These are phyloP conservation scores for Panagrolaimus sp. DNA, from an alignment of 1,140 invertebrate species.

Conservation along the genomic window DNA sequence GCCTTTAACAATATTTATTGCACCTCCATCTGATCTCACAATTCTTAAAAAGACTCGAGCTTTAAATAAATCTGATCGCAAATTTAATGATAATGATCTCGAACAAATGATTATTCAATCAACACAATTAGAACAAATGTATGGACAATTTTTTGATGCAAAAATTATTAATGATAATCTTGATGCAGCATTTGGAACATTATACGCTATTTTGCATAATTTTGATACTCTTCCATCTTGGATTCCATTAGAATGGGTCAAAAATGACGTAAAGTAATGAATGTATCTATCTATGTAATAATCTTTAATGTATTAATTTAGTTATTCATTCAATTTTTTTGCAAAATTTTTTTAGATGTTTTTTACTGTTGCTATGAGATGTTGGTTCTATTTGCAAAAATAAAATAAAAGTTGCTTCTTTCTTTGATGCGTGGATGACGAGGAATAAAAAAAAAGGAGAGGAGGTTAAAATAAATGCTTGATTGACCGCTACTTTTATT, in stretches of 20 bases:
- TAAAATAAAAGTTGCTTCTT: no score
- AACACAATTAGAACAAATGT: conserved; percentile 58
- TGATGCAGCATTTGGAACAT: conserved; percentile 75
- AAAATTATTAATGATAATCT: conserved; percentile 84
- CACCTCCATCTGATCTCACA: conserved; percentile 72
- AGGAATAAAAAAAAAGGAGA: no score
- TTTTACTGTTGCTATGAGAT: no score
- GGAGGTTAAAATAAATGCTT: no score
- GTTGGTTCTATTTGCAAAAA: no score
- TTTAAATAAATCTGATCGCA: neutral
- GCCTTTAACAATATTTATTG: conserved; percentile 88
- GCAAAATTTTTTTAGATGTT: no score
- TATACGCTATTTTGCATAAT: conserved; percentile 73
- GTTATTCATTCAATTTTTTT: no score
- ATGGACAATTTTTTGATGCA: conserved; percentile 89
- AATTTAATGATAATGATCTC: conserved; percentile 9
- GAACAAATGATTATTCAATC: conserved; percentile 4
- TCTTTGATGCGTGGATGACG: no score
- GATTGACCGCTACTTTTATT: no score
- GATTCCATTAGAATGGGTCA: conserved; percentile 87
- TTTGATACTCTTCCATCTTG: conserved; percentile 88
- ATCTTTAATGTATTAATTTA: no score
- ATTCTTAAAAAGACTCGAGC: conserved; percentile 64
- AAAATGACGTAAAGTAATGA: neutral
- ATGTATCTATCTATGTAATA: no score